A percentile compares a stretch with the other conserved stretches of the same genome.
phyloP scores from a whole-genome alignment of 2,888 invertebrate genomes.

The Cephus rjabovi region DNA sequence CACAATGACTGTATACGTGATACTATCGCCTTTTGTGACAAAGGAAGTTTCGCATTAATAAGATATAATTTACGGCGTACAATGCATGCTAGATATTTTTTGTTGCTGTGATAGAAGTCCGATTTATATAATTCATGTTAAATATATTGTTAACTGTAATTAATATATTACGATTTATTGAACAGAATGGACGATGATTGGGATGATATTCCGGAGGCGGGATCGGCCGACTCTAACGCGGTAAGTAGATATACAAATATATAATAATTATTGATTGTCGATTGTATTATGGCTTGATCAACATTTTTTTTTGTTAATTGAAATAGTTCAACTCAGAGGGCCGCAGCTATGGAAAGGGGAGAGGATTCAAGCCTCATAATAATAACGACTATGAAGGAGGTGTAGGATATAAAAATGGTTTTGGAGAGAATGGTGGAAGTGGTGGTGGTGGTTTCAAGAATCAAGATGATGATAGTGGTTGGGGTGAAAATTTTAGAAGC shows the following conservation, averaged over 20 bases:
- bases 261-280: slow-evolving; percentile 6
- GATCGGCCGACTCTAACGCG: neutral
- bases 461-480: neutral
- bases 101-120: neutral
- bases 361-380: slow-evolving; percentile 33
- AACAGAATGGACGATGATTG: slow-evolving; percentile 16
- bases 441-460: neutral
- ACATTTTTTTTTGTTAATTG: neutral
- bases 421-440: neutral
- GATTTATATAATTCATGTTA: neutral
- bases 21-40: neutral
- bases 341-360: slow-evolving; percentile 46
- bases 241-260: slow-evolving; percentile 11
- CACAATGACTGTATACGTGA: neutral
- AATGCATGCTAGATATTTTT: neutral
- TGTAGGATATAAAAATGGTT: slow-evolving; percentile 13
- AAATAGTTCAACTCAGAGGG: slow-evolving; percentile 36
- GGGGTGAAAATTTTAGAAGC: neutral
- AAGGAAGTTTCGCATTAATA: neutral
- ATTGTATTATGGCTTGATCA: neutral
- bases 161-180: neutral
- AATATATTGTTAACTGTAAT: neutral
- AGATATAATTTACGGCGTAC: neutral
- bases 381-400: slow-evolving; percentile 17
- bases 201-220: slow-evolving; percentile 8